Conservation (phyloP, 2,113 vertebrate genomes). For the Sylvietta virens region DNA sequence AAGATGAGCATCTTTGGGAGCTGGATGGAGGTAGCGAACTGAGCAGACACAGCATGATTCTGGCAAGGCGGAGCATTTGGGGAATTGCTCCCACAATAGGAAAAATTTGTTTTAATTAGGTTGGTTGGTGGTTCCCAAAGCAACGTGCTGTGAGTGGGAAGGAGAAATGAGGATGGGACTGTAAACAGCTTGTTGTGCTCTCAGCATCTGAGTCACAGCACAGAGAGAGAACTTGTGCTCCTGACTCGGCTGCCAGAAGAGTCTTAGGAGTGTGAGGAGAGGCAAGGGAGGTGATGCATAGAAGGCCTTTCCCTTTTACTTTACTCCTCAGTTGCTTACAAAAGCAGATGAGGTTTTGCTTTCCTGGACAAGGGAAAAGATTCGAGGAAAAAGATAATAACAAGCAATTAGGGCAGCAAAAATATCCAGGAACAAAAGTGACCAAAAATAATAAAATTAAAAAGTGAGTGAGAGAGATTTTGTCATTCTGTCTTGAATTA, state of each 20-base stretch:
- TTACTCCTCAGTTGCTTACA: not conserved
- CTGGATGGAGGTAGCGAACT: slow-evolving; percentile 3
- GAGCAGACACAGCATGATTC: slow-evolving; percentile 34
- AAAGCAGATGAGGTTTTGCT: slow-evolving; percentile 10
- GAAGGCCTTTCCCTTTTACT: not conserved
- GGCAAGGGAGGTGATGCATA: not conserved
- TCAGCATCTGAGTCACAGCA: slow-evolving; percentile 10
- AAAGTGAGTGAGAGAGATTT: slow-evolving; percentile 58
- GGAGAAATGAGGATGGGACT: slow-evolving; percentile 25
- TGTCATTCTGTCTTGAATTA: slow-evolving; percentile 69
- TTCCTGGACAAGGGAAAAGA: slow-evolving; percentile 37
- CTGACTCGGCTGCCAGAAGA: not conserved
- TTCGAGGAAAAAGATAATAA: slow-evolving; percentile 33
- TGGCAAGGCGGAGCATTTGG: slow-evolving; percentile 11
- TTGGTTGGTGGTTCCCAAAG: slow-evolving; percentile 67
- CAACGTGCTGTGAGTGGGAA: slow-evolving; percentile 40
- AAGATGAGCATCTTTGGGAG: slow-evolving; percentile 33
- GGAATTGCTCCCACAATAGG: slow-evolving; percentile 58
- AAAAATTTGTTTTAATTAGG: slow-evolving; percentile 70
- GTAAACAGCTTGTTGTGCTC: slow-evolving; percentile 25
- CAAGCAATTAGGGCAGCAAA: slow-evolving; percentile 33
- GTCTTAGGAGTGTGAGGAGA: not conserved
- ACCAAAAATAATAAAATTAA: slow-evolving; percentile 68
- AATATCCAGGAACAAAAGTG: slow-evolving; percentile 65
- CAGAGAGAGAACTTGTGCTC: not conserved